Evolutionary conservation across 2,888 invertebrate genomes (phyloP).

Genomic region (Microplitis deprimator): DNA sequence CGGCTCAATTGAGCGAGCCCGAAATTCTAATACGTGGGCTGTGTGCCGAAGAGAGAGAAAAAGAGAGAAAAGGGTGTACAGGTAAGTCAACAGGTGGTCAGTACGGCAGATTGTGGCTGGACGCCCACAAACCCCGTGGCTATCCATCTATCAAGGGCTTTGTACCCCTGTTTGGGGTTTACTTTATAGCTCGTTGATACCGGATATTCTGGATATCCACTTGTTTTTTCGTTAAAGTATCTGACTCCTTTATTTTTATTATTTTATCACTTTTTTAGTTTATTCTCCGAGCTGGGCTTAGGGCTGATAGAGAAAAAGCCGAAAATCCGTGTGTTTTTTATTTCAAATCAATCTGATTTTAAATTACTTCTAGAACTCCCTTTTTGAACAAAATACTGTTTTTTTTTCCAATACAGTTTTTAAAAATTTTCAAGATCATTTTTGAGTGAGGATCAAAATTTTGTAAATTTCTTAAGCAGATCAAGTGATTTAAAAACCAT

Average conservation of each 20-base stretch:
- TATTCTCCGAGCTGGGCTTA: too few relatives aligned
- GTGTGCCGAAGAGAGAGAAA: background rate
- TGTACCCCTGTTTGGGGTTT: conserved; percentile 60
- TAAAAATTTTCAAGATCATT: too few relatives aligned
- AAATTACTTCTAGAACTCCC: too few relatives aligned
- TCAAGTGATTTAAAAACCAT: too few relatives aligned
- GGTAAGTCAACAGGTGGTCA: conserved; percentile 71
- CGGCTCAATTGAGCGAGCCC: background rate
- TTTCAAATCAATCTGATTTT: too few relatives aligned
- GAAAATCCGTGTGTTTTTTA: too few relatives aligned
- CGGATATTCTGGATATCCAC: conserved; percentile 28
- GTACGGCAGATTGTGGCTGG: conserved; percentile 42
- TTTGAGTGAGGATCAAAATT: too few relatives aligned
- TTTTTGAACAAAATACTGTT: too few relatives aligned
- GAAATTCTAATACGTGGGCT: background rate
- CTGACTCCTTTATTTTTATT: background rate
- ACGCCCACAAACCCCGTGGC: conserved; percentile 63
- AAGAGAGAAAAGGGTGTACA: conserved; percentile 62
- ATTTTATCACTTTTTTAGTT: background rate
- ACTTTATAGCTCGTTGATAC: conserved; percentile 58
- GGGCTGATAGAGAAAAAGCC: too few relatives aligned
- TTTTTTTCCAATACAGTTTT: too few relatives aligned
- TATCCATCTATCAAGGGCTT: conserved; percentile 71
- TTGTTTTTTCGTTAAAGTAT: conserved; percentile 38
- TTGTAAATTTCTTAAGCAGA: too few relatives aligned